A percentile compares a stretch with the other conserved stretches of the same genome.
Conservation (phyloP, 2,797 vertebrate genomes). For the Zenarchopterus dispar region DNA sequence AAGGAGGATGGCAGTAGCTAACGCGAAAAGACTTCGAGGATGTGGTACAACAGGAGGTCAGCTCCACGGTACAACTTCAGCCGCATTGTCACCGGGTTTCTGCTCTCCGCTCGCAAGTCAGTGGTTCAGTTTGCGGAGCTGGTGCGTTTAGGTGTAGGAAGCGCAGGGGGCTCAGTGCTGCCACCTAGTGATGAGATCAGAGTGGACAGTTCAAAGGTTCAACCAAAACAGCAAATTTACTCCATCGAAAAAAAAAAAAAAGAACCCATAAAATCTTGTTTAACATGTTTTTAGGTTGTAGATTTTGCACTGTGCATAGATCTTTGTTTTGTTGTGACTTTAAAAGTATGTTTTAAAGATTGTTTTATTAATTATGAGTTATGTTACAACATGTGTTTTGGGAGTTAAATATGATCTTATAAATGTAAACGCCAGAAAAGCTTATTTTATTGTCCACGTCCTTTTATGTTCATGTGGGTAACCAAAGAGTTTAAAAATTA, state of each 20-base stretch:
- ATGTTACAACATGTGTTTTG: conserved; percentile 57
- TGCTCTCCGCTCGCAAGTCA: conserved; percentile 38
- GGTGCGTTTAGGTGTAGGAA: conserved; percentile 48
- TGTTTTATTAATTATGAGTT: conserved; percentile 81
- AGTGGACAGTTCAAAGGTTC: conserved; percentile 8
- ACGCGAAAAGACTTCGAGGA: conserved; percentile 1
- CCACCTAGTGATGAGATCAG: conserved; percentile 34
- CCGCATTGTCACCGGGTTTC: conserved; percentile 25
- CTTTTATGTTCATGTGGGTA: conserved; percentile 83
- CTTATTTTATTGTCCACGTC: conserved; percentile 77
- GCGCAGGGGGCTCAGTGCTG: conserved; percentile 49
- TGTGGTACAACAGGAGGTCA: conserved; percentile 23
- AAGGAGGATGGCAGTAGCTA: too few species aligned
- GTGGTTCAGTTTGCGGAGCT: conserved; percentile 56
- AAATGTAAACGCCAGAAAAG: conserved; percentile 65
- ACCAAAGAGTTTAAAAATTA: conserved; percentile 90
- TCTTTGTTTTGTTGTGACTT: conserved; percentile 63
- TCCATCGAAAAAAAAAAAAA: conserved; percentile 29
- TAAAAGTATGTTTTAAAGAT: conserved; percentile 79
- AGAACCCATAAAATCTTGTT: conserved; percentile 49
- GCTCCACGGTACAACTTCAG: conserved; percentile 31
- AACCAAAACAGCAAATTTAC: conserved; percentile 41
- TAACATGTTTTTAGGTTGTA: conserved; percentile 69
- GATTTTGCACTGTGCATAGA: conserved; percentile 81
- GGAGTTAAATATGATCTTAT: conserved; percentile 67